Conservation (phyloP, 2,888 invertebrate genomes). For the Syrista parreyssii region DNA sequence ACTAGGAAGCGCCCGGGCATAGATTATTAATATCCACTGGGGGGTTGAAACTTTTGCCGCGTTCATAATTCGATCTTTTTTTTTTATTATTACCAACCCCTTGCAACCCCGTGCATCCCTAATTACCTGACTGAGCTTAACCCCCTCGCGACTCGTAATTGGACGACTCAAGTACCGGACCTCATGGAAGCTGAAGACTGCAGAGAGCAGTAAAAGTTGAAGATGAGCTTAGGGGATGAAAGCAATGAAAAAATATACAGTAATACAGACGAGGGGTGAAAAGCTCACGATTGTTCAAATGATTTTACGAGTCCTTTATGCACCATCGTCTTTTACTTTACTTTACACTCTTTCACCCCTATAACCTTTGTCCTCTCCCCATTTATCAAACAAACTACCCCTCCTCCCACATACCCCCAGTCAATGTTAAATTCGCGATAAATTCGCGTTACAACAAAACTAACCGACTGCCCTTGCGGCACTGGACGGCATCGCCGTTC, state of each 20-base stretch:
- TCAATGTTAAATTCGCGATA: conserved; percentile 32
- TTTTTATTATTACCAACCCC: neutral
- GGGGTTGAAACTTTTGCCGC: neutral
- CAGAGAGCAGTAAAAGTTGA: no score
- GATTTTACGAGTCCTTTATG: no score
- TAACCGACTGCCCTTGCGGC: conserved; percentile 19
- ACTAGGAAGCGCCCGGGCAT: neutral
- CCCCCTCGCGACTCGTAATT: conserved; percentile 2
- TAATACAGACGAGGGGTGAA: no score
- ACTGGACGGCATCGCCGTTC: neutral
- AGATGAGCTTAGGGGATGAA: no score
- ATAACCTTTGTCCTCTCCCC: no score
- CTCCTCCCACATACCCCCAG: neutral
- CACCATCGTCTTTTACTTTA: conserved; percentile 5
- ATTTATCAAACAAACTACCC: neutral
- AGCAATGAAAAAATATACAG: no score
- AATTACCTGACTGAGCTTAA: neutral
- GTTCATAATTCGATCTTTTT: neutral
- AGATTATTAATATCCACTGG: neutral
- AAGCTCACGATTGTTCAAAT: no score
- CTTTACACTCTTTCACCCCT: neutral
- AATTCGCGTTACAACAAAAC: conserved; percentile 34
- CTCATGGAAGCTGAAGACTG: no score
- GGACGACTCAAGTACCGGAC: neutral
- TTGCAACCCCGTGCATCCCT: neutral